Base-by-base conservation (phyloP, 2,888 invertebrate genomes). In the Dorcus parallelipipedus region DNA sequence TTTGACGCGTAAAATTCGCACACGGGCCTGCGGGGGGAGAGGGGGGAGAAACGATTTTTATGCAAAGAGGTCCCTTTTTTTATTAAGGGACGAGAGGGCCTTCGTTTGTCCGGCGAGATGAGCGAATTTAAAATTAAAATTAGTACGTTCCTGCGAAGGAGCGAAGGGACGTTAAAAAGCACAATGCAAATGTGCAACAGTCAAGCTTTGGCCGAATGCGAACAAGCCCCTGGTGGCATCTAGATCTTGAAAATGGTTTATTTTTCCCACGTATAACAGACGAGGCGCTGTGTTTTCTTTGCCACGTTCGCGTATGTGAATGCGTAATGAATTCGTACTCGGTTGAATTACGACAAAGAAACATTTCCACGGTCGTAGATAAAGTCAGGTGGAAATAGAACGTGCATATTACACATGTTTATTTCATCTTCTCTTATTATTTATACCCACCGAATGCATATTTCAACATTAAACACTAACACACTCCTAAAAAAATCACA, bases 161-260 rank as follows among this genome's bases (percentile, higher is more conserved):
- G 47, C 47, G 47, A 38, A 38, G 47, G 26, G 26, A 33, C 20
- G 38, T 53, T 47, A 47, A 38, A 47, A 45, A 23, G 53, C 33
- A 47, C 20, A 47, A 47, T 47, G 20, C 47, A 47, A 14, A 47
- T 47, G 26, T 23, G 39, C 53, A 17, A 20, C 38, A 45, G 47
- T 38, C 26, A 33, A 33, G 26, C 26, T 33, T 33, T 33, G 26
- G 26, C 26, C 47, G 20, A 38, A 38, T 48, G 45, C 47, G 48
- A 53, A 53, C 53, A 53, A 45, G 47, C n/a, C 38, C 47, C 47
- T 9, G 38, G 53, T 33, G 38, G 45, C 45, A 38, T 45, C 38
- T 53, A 53, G 20, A 53, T 53, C 38, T 53, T 42, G 9, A 10
- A 38, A 43, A 45, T 10, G 10, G 10, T 9, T 52, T 52, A 26